Evolutionary conservation across 2,113 vertebrate genomes (phyloP), one percentile per base, ranked within the genome.

Genomic region (Monopterus albus): DNA sequence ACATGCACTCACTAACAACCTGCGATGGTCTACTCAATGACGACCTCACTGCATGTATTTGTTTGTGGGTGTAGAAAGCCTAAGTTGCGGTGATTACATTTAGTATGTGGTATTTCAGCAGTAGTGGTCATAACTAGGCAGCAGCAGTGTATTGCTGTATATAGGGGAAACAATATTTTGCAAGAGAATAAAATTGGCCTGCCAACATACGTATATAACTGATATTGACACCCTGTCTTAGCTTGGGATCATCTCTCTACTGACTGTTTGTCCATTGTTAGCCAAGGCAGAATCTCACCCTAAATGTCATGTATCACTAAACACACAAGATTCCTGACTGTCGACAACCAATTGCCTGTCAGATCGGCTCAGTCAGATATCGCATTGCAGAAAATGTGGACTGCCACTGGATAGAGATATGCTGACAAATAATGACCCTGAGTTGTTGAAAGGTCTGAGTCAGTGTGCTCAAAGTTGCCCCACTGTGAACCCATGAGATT

Each of bases 391-490:
- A 23, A 36, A 28, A 61, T 7, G 46, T 23, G 47, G 13, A 8
- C 23, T 7, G 42, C 38, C 42, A 46, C 31, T 29, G 42, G 55
- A 64, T 21, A 20, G 18, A 21, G 12, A 59, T 2, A 2, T 4
- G 7, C 14, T 43, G 53, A 75, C 35, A n/a, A 55, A 69, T 12
- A 7, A 4, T 47, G 70, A 87, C 78, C 75, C 82, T 72, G 61
- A 57, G 56, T 43, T 58, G 15, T 33, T 56, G n/a, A 77, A 65
- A 59, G 58, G 42, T 57, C 67, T 49, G 55, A 69, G 79, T 77
- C 71, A 67, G 5, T 17, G 29, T 35, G 55, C 5, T 72, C 62
- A 71, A 81, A 62, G 36, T 33, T 31, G 57, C 14, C 4, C 49
- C 13, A 14, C n/a, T 5, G 3, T 57, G 46, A 60, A 66, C 71